Evolutionary conservation across 2,888 invertebrate species (phyloP), one percentile per base, ranked within the genome.

Genomic region (Agrotis ipsilon): DNA sequence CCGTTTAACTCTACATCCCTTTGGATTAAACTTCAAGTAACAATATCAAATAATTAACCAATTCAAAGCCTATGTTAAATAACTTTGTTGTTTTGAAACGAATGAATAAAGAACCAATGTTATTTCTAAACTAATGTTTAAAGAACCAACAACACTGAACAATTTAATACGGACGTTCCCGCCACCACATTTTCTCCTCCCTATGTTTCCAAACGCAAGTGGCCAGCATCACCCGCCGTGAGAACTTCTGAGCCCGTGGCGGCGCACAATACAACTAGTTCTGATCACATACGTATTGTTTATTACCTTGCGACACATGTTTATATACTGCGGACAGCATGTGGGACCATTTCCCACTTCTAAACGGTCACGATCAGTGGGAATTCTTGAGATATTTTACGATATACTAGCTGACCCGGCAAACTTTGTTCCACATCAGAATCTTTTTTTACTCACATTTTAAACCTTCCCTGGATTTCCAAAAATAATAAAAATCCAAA

Each of bases 301-400:
- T 79, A 79, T 61, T 74, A 81, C 24, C 55, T 65, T 51, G 54
- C 72, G 5, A 64, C 81, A 70, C 61, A 46, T 65, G 78, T 81
- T 62, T 24, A 24, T 18, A 19, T 18, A 19, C 16, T 27, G 72
- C 6, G 61, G 27, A 51, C 78, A 78, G 65, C 78, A 62, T 70
- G 82, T 70, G 65, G 72, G 78, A 81, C 78, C 48, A 64, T 62
- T 81, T 46, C 52, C 70, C 78, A 78, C 82, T 77, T 58, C 48
- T 5, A 54, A 27, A 54, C 39, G 43, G 60, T 69, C 64, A 69
- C 71, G 78, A n/a, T 16, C 24, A 64, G 19, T 21, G 2, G 5
- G 27, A 46, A 24, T 18, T 13, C 3, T 5, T 14, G 14, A 24
- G 16, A 19, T 52, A 46, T 51, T 55, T 78, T 51, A n/a, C 27